Conservation (phyloP, 2,113 vertebrate species). For the Hiodon tergisus region DNA sequence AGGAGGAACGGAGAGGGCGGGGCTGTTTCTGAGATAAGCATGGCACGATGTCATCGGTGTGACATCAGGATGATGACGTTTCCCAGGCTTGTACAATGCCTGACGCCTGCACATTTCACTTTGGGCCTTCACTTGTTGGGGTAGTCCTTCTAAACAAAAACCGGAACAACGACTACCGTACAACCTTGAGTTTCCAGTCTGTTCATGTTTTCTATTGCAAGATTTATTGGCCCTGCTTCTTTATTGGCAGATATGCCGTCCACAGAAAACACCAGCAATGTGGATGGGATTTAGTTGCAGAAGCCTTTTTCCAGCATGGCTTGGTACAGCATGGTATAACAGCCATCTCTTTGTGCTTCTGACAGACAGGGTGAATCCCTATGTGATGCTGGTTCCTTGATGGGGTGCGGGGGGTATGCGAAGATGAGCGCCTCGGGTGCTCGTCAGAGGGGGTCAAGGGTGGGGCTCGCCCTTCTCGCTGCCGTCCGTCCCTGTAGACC, state of each 20-base stretch:
- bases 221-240: slow-evolving; percentile 25
- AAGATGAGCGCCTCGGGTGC: slow-evolving; percentile 52
- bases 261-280: slow-evolving; percentile 31
- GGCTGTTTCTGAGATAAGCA: background rate
- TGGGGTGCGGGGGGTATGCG: slow-evolving; percentile 12
- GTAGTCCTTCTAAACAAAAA: slow-evolving; percentile 31
- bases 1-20: background rate
- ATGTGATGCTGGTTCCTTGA: slow-evolving; percentile 36
- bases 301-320: background rate
- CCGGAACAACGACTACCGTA: slow-evolving; percentile 34
- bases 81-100: background rate
- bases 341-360: slow-evolving; percentile 42
- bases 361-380: slow-evolving; percentile 46
- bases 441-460: slow-evolving; percentile 48
- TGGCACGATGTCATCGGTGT: background rate
- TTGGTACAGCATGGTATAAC: slow-evolving; percentile 37
- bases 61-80: background rate
- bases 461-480: slow-evolving; percentile 16
- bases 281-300: slow-evolving; percentile 35
- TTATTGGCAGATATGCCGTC: slow-evolving; percentile 26
- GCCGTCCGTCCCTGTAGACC: slow-evolving; percentile 29
- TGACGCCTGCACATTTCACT: slow-evolving; percentile 5
- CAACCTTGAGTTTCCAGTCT: slow-evolving; percentile 40
- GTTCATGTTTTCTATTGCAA: slow-evolving; percentile 35
- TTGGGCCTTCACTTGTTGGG: slow-evolving; percentile 22